Evolutionary conservation across 2,113 vertebrate species (phyloP).

Genomic region (Python bivittatus): DNA sequence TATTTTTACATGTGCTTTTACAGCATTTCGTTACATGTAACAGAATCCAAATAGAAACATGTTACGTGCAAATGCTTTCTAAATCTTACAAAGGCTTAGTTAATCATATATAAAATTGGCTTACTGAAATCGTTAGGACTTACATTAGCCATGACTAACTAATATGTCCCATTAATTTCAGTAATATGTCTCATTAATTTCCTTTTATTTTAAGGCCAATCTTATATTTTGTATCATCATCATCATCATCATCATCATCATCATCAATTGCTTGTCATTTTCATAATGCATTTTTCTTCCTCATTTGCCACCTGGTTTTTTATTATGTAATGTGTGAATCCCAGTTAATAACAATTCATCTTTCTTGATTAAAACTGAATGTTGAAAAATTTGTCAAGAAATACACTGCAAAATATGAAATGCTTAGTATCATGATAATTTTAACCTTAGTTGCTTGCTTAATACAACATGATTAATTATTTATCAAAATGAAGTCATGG

Average conservation of each 20-base stretch:
- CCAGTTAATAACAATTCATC: conserved; percentile 7
- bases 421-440: conserved; percentile 42
- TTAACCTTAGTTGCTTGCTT: conserved; percentile 64
- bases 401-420: conserved; percentile 78
- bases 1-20: conserved; percentile 42
- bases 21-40: conserved; percentile 46
- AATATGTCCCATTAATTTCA: neutral
- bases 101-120: neutral
- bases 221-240: neutral
- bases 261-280: conserved; percentile 48
- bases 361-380: conserved; percentile 25
- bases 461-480: conserved; percentile 68
- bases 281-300: conserved; percentile 59
- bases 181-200: neutral
- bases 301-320: conserved; percentile 53
- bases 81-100: neutral
- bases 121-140: neutral
- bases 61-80: conserved; percentile 37
- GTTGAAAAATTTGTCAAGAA: conserved; percentile 9
- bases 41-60: conserved; percentile 58
- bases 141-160: neutral
- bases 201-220: neutral
- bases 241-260: neutral
- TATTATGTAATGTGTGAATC: conserved; percentile 52
- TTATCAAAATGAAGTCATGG: neutral